Base-by-base conservation (phyloP, 2,113 vertebrate species). In the Burhinus oedicnemus region DNA sequence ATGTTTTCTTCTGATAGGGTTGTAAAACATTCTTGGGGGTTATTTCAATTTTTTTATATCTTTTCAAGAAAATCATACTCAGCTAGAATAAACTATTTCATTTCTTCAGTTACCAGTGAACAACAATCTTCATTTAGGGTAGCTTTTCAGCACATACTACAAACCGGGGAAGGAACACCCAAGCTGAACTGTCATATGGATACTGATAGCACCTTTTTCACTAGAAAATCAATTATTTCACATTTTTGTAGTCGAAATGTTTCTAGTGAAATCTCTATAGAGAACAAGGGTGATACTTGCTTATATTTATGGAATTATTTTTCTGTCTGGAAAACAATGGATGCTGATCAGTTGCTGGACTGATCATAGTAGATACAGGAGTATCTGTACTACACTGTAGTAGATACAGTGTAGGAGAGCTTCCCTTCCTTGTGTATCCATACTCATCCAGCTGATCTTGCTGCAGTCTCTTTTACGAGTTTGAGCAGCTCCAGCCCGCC, bases 61-160 rank as follows among this genome's bases (percentile, higher is more conserved):
- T 85, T 92, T 65, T 91, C 60, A 81, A 87, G 51, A 90, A 95
- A 97, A 88, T 74, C 49, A 40, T 71, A 75, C 36, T 78, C 84
- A 66, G 49, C 51, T 91, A 45, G 44, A 83, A 95, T 74, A 81
- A 87, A 82, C 96, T 66, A 79, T 88, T 95, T 78, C 30, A 30
- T 44, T 91, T 65, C 58, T 93, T 91, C 65, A 66, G 44, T 76
- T 97, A 85, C 70, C 81, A 87, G 27, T 55, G 64, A 92, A 52
- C 51, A 80, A 81, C 45, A 90, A 78, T 45, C 42, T 86, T 92
- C 19, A 85, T 83, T 96, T 86, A 84, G 68, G 51, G 57, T 54
- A 71, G 34, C 32, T 94, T 80, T 79, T 68, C 71, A 91, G 65
- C 74, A 27, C 30, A 45, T 57, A 52, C 57, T 72, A 26, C 69